Base-by-base conservation (phyloP, 64 coral and sea anemone species). In the Actinia tenebrosa region DNA sequence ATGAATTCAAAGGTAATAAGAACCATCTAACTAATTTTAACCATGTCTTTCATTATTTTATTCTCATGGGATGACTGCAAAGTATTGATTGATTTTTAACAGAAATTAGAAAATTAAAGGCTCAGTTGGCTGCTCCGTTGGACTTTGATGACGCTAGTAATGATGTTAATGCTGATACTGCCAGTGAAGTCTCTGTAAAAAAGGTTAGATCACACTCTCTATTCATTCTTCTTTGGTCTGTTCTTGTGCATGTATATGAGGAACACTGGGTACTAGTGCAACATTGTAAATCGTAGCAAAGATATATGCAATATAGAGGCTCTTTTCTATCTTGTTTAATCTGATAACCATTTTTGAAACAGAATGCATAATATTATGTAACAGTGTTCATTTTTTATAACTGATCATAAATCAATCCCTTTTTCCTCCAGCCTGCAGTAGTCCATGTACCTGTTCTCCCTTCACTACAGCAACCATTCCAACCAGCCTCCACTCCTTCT, bases 61-160 rank as follows among this genome's bases (percentile, higher is more conserved):
- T 42, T 75, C 27, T 42, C 11, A 13, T 66, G 14, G 14, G 14
- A 14, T 18, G 61, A 18, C 61, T 23, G 17, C 3, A 66, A 66
- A 20, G 16, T 8, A 78, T 20, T 78, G 19, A 66, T 66, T 66
- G 63, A 22, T 66, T 23, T 75, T 27, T 42, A 4, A 25, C 69
- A 96, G 94, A 96, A 79, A 96, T 96, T 53, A 91, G 94, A 16
- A 96, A 96, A 60, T 66, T 96, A 5, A 96, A 93, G 77, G 94
- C 90, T 17, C 89, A 87, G 10, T 44, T 96, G 7, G 94, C 94
- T 72, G 88, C 91, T 42, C 94, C 94, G 18, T 71, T 96, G 72
- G 91, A 93, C 5, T 91, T 96, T 96, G 91, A 80, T 61, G 94
- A 96, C 10, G 84, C 61, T 11, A 89, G 88, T 17, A 95, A 91